Evolutionary conservation across 2,797 vertebrate genomes (phyloP).

Genomic region (Macropus fuliginosus): DNA sequence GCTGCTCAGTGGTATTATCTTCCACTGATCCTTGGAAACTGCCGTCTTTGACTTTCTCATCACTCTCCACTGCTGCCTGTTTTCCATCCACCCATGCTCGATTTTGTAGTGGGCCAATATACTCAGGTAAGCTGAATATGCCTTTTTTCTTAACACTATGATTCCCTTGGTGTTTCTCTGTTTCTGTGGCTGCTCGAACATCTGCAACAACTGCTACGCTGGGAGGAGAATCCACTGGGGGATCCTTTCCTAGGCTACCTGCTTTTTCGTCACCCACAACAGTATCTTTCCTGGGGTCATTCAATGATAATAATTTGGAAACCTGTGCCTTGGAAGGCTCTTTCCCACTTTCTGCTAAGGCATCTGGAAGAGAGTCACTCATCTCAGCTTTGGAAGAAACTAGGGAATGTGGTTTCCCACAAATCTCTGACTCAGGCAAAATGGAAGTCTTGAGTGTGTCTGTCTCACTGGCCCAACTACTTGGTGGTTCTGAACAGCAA

Average conservation of each 20-base stretch:
- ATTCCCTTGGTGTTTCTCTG: neutral
- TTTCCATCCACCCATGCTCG: neutral
- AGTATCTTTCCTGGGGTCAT: slow-evolving; percentile 25
- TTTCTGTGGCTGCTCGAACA: neutral
- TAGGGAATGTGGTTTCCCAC: neutral
- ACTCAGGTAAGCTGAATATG: fast-evolving
- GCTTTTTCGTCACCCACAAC: neutral
- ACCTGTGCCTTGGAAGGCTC: neutral
- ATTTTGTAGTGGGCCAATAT: slow-evolving; percentile 22
- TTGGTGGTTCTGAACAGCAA: slow-evolving; percentile 53
- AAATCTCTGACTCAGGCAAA: neutral
- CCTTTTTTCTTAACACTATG: neutral
- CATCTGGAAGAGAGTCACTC: slow-evolving; percentile 54
- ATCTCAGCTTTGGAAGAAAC: slow-evolving; percentile 5
- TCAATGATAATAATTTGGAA: neutral
- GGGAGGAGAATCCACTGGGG: neutral
- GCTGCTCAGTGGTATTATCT: neutral
- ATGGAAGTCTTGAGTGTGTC: neutral
- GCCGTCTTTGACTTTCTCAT: neutral
- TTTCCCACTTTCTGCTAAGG: neutral
- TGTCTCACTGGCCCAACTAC: slow-evolving; percentile 29
- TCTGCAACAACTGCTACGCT: neutral
- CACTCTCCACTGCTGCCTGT: neutral
- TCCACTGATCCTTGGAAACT: neutral
- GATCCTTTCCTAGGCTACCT: neutral